Evolutionary conservation across 2,113 vertebrate species (phyloP), one percentile per base, ranked within the genome.

Genomic region (Eleginops maclovinus): DNA sequence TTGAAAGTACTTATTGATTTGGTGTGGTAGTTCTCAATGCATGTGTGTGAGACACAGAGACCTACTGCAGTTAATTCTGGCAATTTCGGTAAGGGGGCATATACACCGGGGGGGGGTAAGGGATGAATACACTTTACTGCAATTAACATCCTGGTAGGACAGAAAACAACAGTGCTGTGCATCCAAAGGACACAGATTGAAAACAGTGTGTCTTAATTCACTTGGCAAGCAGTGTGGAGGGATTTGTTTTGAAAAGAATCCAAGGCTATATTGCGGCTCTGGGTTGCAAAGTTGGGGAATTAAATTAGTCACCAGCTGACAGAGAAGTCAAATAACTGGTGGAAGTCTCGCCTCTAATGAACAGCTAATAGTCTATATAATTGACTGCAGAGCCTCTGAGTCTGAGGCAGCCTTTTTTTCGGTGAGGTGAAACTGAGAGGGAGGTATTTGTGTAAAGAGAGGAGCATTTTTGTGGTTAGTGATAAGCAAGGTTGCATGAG

Each of bases 331-430:
- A 82, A 77, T 68, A 78, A 82, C 76, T 84, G 84, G 81, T 88
- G 74, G 73, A 79, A 79, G 80, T 89, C 86, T 81, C 78, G 68
- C 89, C 81, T 77, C 79, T 89, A 88, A 91, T 88, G 78, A 87
- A 81, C 81, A 73, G 63, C 81, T 86, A 90, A 88, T 83, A 90
- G 86, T 90, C 69, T 59, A 56, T 72, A 75, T 88, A 92, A 91
- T 90, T 89, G 82, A 87, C 72, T 81, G 77, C 87, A 87, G 84
- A 85, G 86, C 75, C 79, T 63, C 4, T 0, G 72, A 83, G 81
- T 79, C 76, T 83, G 81, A 58, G 72, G 67, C 31, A 43, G 81
- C 72, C 47, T 50, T 54, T 50, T 66, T 26, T 19, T 75, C 69
- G 36, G 51, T 9, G 19, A 61, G 58, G 22, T 72, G 72, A 16